Evolutionary conservation across 2,888 invertebrate genomes (phyloP), one percentile per base, ranked within the genome.

Genomic region (Drosophila hawaiiensis): DNA sequence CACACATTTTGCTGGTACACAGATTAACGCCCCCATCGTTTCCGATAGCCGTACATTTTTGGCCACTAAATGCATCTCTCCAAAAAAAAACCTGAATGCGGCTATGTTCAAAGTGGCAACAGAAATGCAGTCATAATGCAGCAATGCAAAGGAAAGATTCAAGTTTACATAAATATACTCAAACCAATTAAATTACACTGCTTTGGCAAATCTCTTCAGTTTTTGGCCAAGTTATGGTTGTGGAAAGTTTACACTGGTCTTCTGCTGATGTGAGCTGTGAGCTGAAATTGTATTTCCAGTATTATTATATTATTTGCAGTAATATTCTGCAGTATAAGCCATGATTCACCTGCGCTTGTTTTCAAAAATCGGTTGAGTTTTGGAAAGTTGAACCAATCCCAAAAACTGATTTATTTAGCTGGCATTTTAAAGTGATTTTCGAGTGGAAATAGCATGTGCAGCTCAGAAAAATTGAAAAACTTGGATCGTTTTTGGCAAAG

Each of bases 21-120:
- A 77, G 78, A 79, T 80, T 80, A 79, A 79, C 78, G 81, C 77
- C 77, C 73, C 78, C 77, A 67, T 49, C 75, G 61, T 79, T 75
- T 53, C 60, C 73, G 67, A 76, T 73, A 68, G 77, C 66, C 68
- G 39, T 50, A 50, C 7, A 39, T 28, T 64, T 58, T 55, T 41
- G 14, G 53, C 19, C 49, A 56, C 63, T 64, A 60, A 68, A 73
- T 68, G 60, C 64, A 74, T 60, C 64, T 62, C 53, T 29, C 39
- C 52, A 41, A 54, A 37, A 52, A 33, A 49, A 47, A 47, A 52
- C 22, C 56, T 19, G 52, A 56, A 29, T 41, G 79, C 79, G 76
- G 76, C 74, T 10, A 31, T 53, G 37, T 59, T 77, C 68, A 78
- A 78, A 74, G 33, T 67, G 52, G 47, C 52, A 41, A 53, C 61